A percentile compares a stretch with the other conserved stretches of the same genome.
Evolutionary conservation across 2,113 vertebrate species (phyloP).

Genomic region (Pachypanchax playfairii): DNA sequence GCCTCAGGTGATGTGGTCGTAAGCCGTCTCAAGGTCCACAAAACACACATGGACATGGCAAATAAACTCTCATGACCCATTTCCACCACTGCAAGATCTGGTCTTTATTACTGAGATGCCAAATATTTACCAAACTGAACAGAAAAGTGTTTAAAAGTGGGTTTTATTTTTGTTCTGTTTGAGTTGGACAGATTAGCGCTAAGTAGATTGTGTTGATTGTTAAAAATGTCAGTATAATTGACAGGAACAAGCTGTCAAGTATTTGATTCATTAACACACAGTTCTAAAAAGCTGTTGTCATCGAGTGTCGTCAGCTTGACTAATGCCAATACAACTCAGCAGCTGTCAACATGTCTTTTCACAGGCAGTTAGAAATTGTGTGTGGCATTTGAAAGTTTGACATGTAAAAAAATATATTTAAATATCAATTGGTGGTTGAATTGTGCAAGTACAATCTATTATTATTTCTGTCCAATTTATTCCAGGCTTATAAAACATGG

Average conservation of each 20-base stretch:
- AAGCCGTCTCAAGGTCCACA: too few species aligned
- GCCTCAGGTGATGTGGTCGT: too few species aligned
- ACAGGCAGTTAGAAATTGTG: slow-evolving; percentile 29
- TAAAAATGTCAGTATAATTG: slow-evolving; percentile 35
- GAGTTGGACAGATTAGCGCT: slow-evolving; percentile 27
- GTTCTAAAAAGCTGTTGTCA: slow-evolving; percentile 22
- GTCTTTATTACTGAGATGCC: too few species aligned
- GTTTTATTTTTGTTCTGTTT: slow-evolving; percentile 31
- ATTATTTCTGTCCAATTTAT: slow-evolving; percentile 42
- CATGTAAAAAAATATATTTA: slow-evolving; percentile 35
- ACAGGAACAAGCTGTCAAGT: slow-evolving; percentile 36
- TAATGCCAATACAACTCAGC: slow-evolving; percentile 35
- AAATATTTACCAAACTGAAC: slow-evolving; percentile 25
- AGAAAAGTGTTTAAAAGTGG: slow-evolving; percentile 22
- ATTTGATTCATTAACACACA: slow-evolving; percentile 17
- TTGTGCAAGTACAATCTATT: slow-evolving; percentile 32
- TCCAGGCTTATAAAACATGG: slow-evolving; percentile 1
- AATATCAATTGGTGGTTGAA: slow-evolving; percentile 45
- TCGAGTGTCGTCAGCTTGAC: slow-evolving; percentile 25
- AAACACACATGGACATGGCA: too few species aligned
- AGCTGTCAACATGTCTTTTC: slow-evolving; percentile 45
- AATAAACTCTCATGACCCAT: too few species aligned
- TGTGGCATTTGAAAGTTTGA: slow-evolving; percentile 45
- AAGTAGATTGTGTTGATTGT: slow-evolving; percentile 33
- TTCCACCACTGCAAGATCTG: too few species aligned